A percentile compares a stretch with the other conserved stretches of the same genome.
These are phyloP conservation scores for Stenolophus ochropezus DNA, from an alignment of 2,888 invertebrate genomes.

Conservation along the genomic window DNA sequence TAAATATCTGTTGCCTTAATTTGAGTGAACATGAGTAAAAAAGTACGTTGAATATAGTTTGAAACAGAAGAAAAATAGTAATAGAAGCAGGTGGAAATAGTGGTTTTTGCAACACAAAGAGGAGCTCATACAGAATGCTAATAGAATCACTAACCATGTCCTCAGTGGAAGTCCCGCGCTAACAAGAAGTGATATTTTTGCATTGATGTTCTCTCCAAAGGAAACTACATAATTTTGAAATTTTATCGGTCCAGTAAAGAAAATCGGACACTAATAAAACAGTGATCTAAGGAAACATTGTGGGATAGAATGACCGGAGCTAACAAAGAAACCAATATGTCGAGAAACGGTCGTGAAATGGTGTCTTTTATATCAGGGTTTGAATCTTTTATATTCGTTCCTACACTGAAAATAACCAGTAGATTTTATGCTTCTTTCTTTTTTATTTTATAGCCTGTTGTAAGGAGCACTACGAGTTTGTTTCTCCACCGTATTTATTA, in stretches of 20 bases:
- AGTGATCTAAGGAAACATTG: conserved; percentile 56
- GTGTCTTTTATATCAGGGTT: conserved; percentile 51
- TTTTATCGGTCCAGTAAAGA: conserved; percentile 52
- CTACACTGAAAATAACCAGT: conserved; percentile 10
- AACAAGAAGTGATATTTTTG: not conserved
- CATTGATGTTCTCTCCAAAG: not conserved
- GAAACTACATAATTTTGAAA: conserved; percentile 48
- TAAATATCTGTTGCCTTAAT: not conserved
- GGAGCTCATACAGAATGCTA: not conserved
- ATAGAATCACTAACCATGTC: not conserved
- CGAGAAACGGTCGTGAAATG: conserved; percentile 13
- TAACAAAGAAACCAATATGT: conserved; percentile 57
- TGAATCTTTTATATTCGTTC: conserved; percentile 49
- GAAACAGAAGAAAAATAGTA: not conserved
- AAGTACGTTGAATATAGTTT: too few relatives aligned
- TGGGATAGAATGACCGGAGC: conserved; percentile 45
- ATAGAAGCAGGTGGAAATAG: not conserved
- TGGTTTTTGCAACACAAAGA: not conserved
- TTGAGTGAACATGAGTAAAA: too few relatives aligned
- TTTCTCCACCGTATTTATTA: not conserved
- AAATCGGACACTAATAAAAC: conserved; percentile 54
- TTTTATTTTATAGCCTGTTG: conserved; percentile 47
- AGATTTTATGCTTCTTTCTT: conserved; percentile 46
- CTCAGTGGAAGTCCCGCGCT: not conserved
- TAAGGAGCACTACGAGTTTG: conserved; percentile 37